phyloP scores from a whole-genome alignment of 2,888 invertebrate genomes.

The Orthosia gracilis region DNA sequence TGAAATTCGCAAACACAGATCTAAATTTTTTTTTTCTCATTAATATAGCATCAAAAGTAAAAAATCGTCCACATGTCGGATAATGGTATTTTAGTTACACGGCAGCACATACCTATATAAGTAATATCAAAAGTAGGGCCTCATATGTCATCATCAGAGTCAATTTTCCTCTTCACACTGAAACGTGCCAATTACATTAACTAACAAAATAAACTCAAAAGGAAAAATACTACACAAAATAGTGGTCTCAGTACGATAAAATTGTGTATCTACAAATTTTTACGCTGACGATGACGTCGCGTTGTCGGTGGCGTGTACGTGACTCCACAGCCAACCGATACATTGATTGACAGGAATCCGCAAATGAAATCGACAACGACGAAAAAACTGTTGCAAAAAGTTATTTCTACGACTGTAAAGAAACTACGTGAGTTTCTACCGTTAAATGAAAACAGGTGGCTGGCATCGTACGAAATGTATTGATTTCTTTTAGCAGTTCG shows the following conservation, averaged over 20 bases:
- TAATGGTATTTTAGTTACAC: too few relatives aligned
- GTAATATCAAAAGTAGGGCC: not conserved
- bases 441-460: constrained; percentile 44
- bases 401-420: constrained; percentile 50
- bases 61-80: too few relatives aligned
- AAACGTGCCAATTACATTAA: constrained; percentile 14
- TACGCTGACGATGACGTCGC: constrained; percentile 58
- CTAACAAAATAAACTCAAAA: constrained; percentile 15
- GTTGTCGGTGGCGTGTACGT: constrained; percentile 52
- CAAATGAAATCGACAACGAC: constrained; percentile 65
- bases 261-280: constrained; percentile 42
- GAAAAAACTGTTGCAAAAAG: constrained; percentile 58
- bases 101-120: not conserved
- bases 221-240: constrained; percentile 32
- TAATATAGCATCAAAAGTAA: too few relatives aligned
- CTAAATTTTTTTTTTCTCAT: too few relatives aligned
- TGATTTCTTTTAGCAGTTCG: constrained; percentile 10
- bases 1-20: too few relatives aligned
- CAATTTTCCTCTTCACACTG: constrained; percentile 17
- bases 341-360: constrained; percentile 62
- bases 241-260: constrained; percentile 20
- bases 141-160: constrained; percentile 3
- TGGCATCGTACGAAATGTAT: constrained; percentile 11
- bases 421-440: constrained; percentile 36
- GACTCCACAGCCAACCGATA: constrained; percentile 56